Evolutionary conservation across 2,113 vertebrate genomes (phyloP), one percentile per base, ranked within the genome.

Genomic region (Mugil cephalus): DNA sequence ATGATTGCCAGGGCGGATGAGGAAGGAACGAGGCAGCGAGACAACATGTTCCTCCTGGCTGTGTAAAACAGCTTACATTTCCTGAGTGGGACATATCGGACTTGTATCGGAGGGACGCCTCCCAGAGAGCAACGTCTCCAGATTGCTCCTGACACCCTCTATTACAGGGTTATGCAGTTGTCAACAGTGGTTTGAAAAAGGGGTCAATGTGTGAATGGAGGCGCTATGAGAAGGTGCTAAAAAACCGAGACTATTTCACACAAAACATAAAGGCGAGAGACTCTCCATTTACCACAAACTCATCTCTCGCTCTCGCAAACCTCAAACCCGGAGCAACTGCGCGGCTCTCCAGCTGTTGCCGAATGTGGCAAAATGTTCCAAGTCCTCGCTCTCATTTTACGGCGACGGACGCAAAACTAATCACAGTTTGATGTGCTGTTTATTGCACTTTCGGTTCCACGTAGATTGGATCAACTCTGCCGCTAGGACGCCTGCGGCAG

Each of bases 201-300:
- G 77, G 80, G 80, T 87, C 80, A 76, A 61, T 18, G 73, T 87
- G 84, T 84, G 88, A 87, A 89, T 74, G 58, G 71, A 81, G 76
- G 74, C 78, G 83, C 47, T 61, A 68, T 80, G 62, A 66, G 67
- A 68, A 38, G 56, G 76, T 60, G 77, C 76, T 83, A 86, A 86
- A 88, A 87, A 83, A 70, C 13, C 2, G 9, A 67, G 67, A 82
- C 54, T 64, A 55, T 83, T 86, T 86, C 81, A 54, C 87, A 90
- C 72, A 82, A 88, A 88, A 86, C 81, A 83, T 17, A 50, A 74
- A 74, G 67, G 82, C 10, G 79, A 72, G 74, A 88, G 69, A 75
- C 73, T 80, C 60, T 51, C 52, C 77, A 73, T 87, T 83, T 88
- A 82, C 56, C 76, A 69, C 59, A 72, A 85, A 74, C 69, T 66